These are phyloP conservation scores for Chiloscyllium plagiosum DNA, from an alignment of 2,113 vertebrate genomes.

Conservation along the genomic window DNA sequence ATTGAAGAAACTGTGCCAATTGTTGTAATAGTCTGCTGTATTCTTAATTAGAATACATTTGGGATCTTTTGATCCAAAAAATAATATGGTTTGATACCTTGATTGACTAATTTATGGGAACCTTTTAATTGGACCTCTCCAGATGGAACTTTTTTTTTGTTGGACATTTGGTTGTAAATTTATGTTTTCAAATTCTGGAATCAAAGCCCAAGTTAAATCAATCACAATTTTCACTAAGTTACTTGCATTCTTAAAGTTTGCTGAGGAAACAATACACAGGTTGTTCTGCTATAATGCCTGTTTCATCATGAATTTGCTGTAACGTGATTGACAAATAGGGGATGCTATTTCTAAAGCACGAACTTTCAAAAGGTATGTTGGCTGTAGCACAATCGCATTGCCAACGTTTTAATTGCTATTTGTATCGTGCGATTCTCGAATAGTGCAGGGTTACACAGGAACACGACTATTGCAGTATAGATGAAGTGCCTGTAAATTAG, in stretches of 20 bases:
- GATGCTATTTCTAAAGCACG: too few relatives aligned
- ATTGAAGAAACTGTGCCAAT: not conserved
- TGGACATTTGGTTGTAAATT: not conserved
- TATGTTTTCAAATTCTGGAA: not conserved
- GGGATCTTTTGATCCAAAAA: not conserved
- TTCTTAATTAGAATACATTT: not conserved
- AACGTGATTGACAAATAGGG: too few relatives aligned
- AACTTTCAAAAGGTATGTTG: too few relatives aligned
- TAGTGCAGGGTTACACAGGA: too few relatives aligned
- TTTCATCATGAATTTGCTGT: too few relatives aligned
- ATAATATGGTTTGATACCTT: not conserved
- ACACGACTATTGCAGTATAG: too few relatives aligned
- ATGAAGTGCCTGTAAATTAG: not conserved
- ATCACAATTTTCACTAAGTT: not conserved
- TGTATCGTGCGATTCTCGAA: too few relatives aligned
- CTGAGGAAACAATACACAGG: not conserved
- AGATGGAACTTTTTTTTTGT: not conserved
- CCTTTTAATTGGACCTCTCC: not conserved
- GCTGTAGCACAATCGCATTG: too few relatives aligned
- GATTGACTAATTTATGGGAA: not conserved
- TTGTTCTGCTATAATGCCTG: too few relatives aligned
- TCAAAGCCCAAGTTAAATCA: not conserved
- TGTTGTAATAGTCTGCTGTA: not conserved
- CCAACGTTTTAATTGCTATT: too few relatives aligned
- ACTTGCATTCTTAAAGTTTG: not conserved